Evolutionary conservation across 2,888 invertebrate species (phyloP).

Genomic region (Eupithecia vulgata): DNA sequence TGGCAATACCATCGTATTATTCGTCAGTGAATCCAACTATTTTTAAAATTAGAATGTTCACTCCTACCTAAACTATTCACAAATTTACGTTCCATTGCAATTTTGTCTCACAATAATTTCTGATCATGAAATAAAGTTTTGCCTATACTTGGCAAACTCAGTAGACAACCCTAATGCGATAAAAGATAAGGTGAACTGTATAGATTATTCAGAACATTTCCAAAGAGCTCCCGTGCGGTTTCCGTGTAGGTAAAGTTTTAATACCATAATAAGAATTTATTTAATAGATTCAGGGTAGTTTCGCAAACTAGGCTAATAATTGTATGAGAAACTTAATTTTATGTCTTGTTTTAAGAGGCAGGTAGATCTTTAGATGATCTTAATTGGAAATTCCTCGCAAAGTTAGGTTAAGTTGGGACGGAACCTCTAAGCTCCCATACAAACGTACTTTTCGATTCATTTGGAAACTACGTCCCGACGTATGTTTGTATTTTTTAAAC

Average conservation of each 20-base stretch:
- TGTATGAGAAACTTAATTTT: constrained; percentile 26
- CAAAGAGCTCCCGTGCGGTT: constrained; percentile 31
- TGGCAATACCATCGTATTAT: neutral
- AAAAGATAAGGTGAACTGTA: constrained; percentile 16
- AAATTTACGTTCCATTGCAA: neutral
- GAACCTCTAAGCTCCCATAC: too few relatives aligned
- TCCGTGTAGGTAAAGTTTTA: constrained; percentile 41
- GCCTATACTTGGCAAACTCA: neutral
- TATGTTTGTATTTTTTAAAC: too few relatives aligned
- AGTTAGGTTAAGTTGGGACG: too few relatives aligned
- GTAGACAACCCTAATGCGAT: constrained; percentile 6
- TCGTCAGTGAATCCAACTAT: neutral
- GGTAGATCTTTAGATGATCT: neutral
- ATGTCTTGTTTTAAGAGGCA: constrained; percentile 9
- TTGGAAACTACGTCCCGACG: too few relatives aligned
- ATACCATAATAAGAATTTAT: constrained; percentile 43
- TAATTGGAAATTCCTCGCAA: neutral
- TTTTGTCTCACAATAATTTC: neutral
- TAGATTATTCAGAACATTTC: constrained; percentile 20
- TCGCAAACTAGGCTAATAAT: constrained; percentile 22
- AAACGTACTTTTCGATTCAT: too few relatives aligned
- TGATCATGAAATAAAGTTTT: neutral
- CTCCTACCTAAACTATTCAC: neutral
- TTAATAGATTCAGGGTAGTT: constrained; percentile 31
- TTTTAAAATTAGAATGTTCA: neutral